phyloP scores from a whole-genome alignment of 2,888 invertebrate species.

The Cloeon dipterum region DNA sequence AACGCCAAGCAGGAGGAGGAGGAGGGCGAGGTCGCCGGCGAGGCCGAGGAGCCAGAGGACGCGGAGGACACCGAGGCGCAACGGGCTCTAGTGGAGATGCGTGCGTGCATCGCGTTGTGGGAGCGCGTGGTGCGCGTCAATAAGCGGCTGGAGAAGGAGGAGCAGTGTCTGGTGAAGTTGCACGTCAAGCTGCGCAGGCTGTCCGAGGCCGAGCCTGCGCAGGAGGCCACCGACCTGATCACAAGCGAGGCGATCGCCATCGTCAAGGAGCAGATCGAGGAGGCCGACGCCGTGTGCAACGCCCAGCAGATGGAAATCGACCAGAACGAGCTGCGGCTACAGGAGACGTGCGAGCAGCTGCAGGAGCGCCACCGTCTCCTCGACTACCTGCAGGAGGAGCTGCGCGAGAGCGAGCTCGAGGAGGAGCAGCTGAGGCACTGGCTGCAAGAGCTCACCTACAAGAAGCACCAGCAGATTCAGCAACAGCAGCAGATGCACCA shows the following conservation, averaged over 20 bases:
- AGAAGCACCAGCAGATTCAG: neutral
- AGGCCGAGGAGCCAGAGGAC: neutral
- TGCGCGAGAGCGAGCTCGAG: slow-evolving; percentile 6
- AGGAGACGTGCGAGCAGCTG: slow-evolving; percentile 1
- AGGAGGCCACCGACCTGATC: neutral
- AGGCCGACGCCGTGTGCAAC: slow-evolving; percentile 12
- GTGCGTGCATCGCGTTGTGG: slow-evolving; percentile 41
- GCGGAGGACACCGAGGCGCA: neutral
- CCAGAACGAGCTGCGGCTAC: slow-evolving; percentile 9
- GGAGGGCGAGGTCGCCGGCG: neutral
- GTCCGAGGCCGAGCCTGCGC: neutral
- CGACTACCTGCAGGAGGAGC: slow-evolving; percentile 8
- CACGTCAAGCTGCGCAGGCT: slow-evolving; percentile 33
- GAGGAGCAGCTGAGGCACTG: slow-evolving; percentile 1
- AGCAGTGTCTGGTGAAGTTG: slow-evolving; percentile 43
- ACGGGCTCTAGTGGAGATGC: slow-evolving; percentile 16
- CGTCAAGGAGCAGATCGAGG: slow-evolving; percentile 15
- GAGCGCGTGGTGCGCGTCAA: slow-evolving; percentile 51
- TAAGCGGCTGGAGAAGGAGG: slow-evolving; percentile 46
- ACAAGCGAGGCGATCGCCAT: neutral
- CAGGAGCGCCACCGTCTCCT: slow-evolving; percentile 8
- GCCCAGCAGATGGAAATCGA: slow-evolving; percentile 13
- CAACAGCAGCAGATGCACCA: neutral
- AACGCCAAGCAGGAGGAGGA: slow-evolving; percentile 25
- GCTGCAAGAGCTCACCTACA: neutral